A percentile compares a stretch with the other conserved stretches of the same genome.
These are phyloP conservation scores for Dendropsophus ebraccatus DNA, from an alignment of 2,113 vertebrate species.

Conservation along the genomic window DNA sequence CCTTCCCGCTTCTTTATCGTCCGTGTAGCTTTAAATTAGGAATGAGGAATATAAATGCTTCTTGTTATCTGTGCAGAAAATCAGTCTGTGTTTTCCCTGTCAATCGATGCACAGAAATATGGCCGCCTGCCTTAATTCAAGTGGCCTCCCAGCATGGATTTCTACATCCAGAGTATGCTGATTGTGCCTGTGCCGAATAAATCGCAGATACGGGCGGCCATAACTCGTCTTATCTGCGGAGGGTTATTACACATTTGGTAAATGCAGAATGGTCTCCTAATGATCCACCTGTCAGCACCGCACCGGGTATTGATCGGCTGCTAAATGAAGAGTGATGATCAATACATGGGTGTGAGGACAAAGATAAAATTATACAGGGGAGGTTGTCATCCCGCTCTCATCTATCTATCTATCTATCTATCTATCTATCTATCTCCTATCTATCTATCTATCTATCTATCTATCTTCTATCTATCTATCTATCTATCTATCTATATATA, in stretches of 20 bases:
- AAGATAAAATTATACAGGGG: slow-evolving; percentile 27
- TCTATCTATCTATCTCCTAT: too few species aligned
- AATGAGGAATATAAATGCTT: background rate
- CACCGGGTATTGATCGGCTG: slow-evolving; percentile 4
- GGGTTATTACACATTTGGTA: slow-evolving; percentile 26
- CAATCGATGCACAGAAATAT: slow-evolving; percentile 8
- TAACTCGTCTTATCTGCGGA: background rate
- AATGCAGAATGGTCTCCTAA: slow-evolving; percentile 17
- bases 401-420: too few species aligned
- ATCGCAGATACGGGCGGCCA: background rate
- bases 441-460: too few species aligned
- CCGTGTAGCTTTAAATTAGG: background rate
- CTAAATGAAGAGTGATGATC: slow-evolving; percentile 29
- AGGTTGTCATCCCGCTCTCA: background rate
- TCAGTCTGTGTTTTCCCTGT: slow-evolving; percentile 11
- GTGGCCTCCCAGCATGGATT: background rate
- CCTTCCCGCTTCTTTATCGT: background rate
- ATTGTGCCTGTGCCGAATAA: background rate
- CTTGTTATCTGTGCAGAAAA: slow-evolving; percentile 20
- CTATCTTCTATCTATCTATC: too few species aligned
- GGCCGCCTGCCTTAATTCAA: background rate
- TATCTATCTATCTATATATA: too few species aligned
- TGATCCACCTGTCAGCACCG: background rate
- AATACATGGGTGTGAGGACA: background rate
- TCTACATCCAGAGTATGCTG: background rate